Percentiles rank a stretch among this genome's conserved stretches.
phyloP scores from a whole-genome alignment of 92 coral and sea anemone genomes.

The Porites evermanni region DNA sequence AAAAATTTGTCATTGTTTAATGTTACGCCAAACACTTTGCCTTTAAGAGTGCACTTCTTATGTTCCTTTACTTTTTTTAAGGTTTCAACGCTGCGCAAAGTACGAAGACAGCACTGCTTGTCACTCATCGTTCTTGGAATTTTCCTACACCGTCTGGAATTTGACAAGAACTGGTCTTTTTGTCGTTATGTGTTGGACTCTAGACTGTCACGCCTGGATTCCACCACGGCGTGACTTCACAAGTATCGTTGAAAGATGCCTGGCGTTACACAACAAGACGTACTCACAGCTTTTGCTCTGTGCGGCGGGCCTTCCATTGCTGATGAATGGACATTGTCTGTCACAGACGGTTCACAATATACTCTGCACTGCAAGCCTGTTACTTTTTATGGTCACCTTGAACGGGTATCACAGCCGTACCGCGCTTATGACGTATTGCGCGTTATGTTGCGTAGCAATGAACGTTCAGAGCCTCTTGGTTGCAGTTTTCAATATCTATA shows the following conservation, averaged over 20 bases:
- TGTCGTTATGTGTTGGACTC: constrained; percentile 11
- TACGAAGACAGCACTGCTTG: constrained; percentile 40
- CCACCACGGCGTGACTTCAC: constrained; percentile 3
- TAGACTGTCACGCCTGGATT: constrained; percentile 20
- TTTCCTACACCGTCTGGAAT: constrained; percentile 35
- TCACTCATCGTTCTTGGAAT: constrained; percentile 32
- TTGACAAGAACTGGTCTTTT: constrained; percentile 25
- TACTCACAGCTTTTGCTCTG: constrained; percentile 28
- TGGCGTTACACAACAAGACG: constrained; percentile 5
- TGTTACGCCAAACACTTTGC: background rate
- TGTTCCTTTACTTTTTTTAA: constrained; percentile 3
- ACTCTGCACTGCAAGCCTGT: constrained; percentile 9
- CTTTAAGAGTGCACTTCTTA: background rate
- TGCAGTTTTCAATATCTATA: constrained; percentile 28
- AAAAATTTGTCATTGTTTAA: no score
- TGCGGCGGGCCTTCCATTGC: constrained; percentile 25
- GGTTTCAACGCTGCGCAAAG: constrained; percentile 53
- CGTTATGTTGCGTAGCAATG: constrained; percentile 6
- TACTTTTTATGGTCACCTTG: constrained; percentile 22
- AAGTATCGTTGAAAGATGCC: constrained; percentile 4
- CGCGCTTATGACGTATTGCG: constrained; percentile 14
- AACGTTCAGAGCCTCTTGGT: constrained; percentile 41
- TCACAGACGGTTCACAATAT: constrained; percentile 35
- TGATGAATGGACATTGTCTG: constrained; percentile 32
- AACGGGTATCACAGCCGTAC: constrained; percentile 41